Base-by-base conservation (phyloP, 2,113 vertebrate species). In the Albula goreensis region DNA sequence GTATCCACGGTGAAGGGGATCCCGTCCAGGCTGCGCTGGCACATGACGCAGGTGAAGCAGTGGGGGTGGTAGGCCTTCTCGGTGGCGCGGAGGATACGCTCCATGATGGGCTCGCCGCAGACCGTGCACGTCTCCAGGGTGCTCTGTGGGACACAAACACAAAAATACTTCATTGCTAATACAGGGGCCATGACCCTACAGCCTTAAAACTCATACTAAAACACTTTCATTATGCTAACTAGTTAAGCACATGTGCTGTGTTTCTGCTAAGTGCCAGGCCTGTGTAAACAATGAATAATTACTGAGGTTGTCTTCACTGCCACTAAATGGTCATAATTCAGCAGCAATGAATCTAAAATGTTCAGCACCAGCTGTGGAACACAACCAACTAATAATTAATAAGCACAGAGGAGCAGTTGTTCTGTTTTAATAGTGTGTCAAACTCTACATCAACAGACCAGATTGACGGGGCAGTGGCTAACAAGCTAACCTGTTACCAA, bases 41-140 rank as follows among this genome's bases (percentile, higher is more conserved):
- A 99, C 91, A 99, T 97, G 92, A 99, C 98, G 0, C 98, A 99
- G 93, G 97, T 99, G 92, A 99, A 99, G 94, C 98, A 99, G 93
- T 99, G 98, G 15, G 98, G 98, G 81, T 99, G 98, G 88, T 99
- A 99, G 82, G 98, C 97, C 91, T 98, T 99, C 66, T 98, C 98
- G 0, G 97, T 99, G n/a, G 98, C 98, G 78, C 98, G 94, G 50
- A 99, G 96, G 90, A 99, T 99, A 86, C 97, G 95, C 87, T 99
- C 98, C 98, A 99, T 98, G 94, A 99, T 99, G 90, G 98, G 97
- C 91, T 98, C 97, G 85, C 95, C 93, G 1, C 98, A 99, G 86
- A 99, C 97, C 0, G 92, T 99, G 94, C 98, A 99, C 9, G 96
- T 97, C 96, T 99, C 98, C 94, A 99, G 94, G 2, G 98, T 99